phyloP scores from a whole-genome alignment of 2,113 vertebrate genomes.

The Chlorocebus sabaeus region DNA sequence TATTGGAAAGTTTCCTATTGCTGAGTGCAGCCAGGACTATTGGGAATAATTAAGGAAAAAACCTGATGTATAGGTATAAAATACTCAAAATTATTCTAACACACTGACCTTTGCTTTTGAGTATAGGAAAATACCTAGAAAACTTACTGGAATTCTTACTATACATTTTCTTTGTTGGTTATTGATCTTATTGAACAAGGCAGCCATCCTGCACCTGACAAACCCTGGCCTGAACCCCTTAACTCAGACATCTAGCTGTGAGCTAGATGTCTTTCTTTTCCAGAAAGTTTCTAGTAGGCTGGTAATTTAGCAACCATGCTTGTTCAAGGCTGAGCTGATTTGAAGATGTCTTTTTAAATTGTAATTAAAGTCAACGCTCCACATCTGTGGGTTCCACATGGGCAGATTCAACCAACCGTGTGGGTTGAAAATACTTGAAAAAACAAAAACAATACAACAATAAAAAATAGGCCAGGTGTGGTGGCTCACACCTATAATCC shows the following conservation, averaged over 20 bases:
- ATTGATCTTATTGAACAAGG: neutral
- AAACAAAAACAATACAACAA: neutral
- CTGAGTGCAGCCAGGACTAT: neutral
- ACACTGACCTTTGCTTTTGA: neutral
- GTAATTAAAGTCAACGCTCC: neutral
- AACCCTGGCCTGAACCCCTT: neutral
- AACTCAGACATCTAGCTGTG: neutral
- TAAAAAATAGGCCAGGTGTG: neutral
- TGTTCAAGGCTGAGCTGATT: neutral
- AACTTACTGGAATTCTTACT: neutral
- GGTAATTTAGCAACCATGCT: neutral
- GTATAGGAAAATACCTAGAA: neutral
- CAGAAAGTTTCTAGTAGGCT: neutral
- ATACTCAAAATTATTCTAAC: neutral
- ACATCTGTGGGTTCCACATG: neutral
- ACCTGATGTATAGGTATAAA: neutral
- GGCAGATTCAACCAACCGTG: neutral
- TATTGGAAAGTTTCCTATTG: neutral
- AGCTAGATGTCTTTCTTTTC: neutral
- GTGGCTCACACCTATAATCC: too few relatives aligned
- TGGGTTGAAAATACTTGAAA: neutral
- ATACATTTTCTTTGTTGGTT: neutral
- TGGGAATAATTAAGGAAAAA: neutral
- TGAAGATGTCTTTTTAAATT: slow-evolving; percentile 4
- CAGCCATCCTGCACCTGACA: neutral